Evolutionary conservation across 2,888 invertebrate species (phyloP).

Genomic region (Acleris cristana): DNA sequence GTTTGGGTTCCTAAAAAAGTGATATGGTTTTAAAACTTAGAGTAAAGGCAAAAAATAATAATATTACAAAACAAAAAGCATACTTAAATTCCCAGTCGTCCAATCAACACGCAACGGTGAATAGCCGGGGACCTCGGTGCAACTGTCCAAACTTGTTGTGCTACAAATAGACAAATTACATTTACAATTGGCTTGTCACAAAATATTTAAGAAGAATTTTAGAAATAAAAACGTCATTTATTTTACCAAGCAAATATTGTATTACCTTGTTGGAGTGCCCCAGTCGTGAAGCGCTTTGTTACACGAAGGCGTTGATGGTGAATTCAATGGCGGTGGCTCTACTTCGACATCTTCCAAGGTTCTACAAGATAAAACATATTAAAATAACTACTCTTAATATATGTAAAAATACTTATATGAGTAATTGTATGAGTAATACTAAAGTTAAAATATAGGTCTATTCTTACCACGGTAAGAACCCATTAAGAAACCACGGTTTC

Average conservation of each 20-base stretch:
- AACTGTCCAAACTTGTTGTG: constrained; percentile 3
- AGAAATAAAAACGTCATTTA: not conserved
- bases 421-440: not conserved
- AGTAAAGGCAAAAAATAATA: not conserved
- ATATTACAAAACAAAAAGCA: not conserved
- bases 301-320: not conserved
- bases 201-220: not conserved
- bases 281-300: not conserved
- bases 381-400: not conserved
- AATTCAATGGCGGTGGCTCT: constrained; percentile 1
- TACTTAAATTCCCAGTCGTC: not conserved
- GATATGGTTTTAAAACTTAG: constrained; percentile 1
- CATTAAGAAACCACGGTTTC: not conserved
- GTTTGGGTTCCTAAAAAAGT: constrained; percentile 3
- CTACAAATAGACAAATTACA: constrained; percentile 1
- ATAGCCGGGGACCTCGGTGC: constrained; percentile 1
- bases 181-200: not conserved
- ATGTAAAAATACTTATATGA: constrained; percentile 3
- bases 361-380: constrained; percentile 1
- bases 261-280: constrained; percentile 3
- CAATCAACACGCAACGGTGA: constrained; percentile 1
- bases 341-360: constrained; percentile 3
- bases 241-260: constrained; percentile 3
- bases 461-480: not conserved
- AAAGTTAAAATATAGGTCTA: too few species aligned